Percentiles rank a stretch among this genome's conserved stretches.
Evolutionary conservation across 2,888 invertebrate genomes (phyloP).

Genomic region (Ophraella communa): DNA sequence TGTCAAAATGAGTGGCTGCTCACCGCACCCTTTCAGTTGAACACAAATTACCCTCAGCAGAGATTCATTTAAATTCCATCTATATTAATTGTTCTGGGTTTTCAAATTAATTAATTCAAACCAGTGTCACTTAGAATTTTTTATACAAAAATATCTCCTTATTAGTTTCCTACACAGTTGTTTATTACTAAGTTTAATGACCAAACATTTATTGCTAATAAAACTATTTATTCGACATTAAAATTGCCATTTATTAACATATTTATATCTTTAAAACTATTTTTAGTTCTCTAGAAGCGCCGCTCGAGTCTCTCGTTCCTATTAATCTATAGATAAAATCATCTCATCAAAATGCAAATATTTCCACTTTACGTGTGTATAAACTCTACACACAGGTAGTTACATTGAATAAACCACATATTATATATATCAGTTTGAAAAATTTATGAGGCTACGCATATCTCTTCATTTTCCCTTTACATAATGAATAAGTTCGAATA

Average conservation of each 20-base stretch:
- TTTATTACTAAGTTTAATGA: neutral
- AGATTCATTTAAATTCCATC: too few species aligned
- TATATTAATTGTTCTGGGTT: too few species aligned
- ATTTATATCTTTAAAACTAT: neutral
- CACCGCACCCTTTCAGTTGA: too few species aligned
- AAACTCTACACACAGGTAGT: constrained; percentile 32
- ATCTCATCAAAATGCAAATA: constrained; percentile 34
- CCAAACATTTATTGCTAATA: neutral
- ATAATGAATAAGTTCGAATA: constrained; percentile 20
- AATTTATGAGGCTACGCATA: constrained; percentile 28
- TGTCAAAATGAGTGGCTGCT: too few species aligned
- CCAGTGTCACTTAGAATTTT: too few species aligned
- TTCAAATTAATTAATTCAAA: too few species aligned
- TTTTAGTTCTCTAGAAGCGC: neutral
- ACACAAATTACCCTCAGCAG: too few species aligned
- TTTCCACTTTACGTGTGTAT: constrained; percentile 22
- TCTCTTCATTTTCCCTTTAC: constrained; percentile 28
- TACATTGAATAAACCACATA: constrained; percentile 30
- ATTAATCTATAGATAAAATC: constrained; percentile 37
- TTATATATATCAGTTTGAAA: constrained; percentile 27
- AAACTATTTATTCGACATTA: neutral
- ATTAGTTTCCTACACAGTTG: neutral
- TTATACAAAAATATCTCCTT: too few species aligned
- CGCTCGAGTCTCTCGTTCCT: constrained; percentile 40
- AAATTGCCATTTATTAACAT: neutral